Evolutionary conservation across 2,888 invertebrate genomes (phyloP).

Genomic region (Pomacea canaliculata): DNA sequence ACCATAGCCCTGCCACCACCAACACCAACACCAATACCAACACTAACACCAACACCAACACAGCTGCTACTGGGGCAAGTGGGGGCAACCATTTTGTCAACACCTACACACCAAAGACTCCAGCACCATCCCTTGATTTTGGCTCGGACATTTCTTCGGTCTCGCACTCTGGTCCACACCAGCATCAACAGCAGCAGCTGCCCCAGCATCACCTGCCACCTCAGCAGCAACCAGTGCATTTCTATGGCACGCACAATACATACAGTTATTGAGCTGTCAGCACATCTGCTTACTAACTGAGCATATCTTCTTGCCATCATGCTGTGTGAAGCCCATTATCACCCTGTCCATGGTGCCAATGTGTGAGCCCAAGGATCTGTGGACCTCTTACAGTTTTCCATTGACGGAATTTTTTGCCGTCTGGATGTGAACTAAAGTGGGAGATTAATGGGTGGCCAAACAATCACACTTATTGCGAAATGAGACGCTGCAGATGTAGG

Average conservation of each 20-base stretch:
- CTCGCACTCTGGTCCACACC: constrained; percentile 55
- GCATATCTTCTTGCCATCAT: no score
- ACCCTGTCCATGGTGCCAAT: no score
- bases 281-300: no score
- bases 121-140: constrained; percentile 53
- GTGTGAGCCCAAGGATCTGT: no score
- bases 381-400: no score
- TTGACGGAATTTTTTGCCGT: no score
- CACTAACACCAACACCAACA: constrained; percentile 1
- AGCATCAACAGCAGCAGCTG: constrained; percentile 31
- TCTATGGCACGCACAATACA: constrained; percentile 6
- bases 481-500: no score
- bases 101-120: constrained; percentile 49
- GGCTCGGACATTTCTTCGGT: constrained; percentile 63
- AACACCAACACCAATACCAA: constrained; percentile 21
- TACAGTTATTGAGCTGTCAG: constrained; percentile 4
- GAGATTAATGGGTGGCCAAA: no score
- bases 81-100: constrained; percentile 32
- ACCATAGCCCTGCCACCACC: constrained; percentile 27
- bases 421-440: no score
- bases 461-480: no score
- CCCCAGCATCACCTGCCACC: constrained; percentile 16
- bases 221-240: constrained; percentile 13
- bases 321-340: no score
- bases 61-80: constrained; percentile 28